Base-by-base conservation (phyloP, 2,797 vertebrate species). In the Thunnus albacares region DNA sequence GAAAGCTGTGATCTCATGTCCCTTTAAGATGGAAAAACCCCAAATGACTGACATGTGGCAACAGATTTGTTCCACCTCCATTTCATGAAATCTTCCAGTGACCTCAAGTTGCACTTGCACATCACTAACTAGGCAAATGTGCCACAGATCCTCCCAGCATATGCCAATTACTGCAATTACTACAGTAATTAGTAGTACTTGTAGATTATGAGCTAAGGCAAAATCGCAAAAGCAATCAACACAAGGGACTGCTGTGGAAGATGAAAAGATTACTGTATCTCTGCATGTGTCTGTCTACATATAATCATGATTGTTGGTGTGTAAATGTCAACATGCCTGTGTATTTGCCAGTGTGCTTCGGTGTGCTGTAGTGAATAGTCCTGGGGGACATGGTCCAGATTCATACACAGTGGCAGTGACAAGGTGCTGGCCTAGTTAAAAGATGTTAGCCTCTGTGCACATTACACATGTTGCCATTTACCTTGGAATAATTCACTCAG, bases 361-460 rank as follows among this genome's bases (percentile, higher is more conserved):
- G 66, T 84, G 61, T 67, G 68, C 71, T 77, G 79, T 62, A 63
- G 75, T 5, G 1, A 72, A 53, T 12, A 24, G 76, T 90, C 94
- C 87, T 80, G 20, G 1, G 92, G 86, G 93, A 94, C 88, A 55
- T 83, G 93, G 84, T 93, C 89, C 77, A 93, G 52, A 93, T 94
- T 92, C 61, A 75, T 80, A 22, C 92, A 90, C 86, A 86, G 84
- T 86, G 79, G 71, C 75, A 77, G 68, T 81, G 80, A 84, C 67
- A 83, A 58, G 72, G 87, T 60, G 58, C 68, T 90, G 91, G 84
- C 92, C 90, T 76, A 89, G 66, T 92, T 93, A 87, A 80, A 86
- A 88, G 85, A 90, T 89, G 82, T 75, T 82, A 55, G 82, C 75
- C 65, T 88, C 67, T 72, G 79, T 77, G 67, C 63, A 70, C 63